These are phyloP conservation scores for Cataglyphis albicans DNA, from an alignment of 2,888 invertebrate genomes.

Conservation along the genomic window DNA sequence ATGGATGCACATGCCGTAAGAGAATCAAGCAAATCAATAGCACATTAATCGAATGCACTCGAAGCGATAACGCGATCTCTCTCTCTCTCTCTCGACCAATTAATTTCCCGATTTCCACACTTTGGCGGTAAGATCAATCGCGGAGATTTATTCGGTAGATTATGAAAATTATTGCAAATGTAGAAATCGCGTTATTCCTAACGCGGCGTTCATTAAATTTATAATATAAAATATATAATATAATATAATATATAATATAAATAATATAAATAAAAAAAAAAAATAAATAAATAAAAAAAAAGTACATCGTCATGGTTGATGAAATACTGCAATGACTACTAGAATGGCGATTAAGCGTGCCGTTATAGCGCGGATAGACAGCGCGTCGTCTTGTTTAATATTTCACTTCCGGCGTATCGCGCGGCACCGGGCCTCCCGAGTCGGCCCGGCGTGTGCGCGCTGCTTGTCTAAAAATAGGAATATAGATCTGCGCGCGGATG, in stretches of 20 bases:
- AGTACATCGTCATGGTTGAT: not conserved
- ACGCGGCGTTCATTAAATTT: too few species aligned
- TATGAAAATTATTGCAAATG: not conserved
- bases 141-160: not conserved
- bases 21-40: slow-evolving; percentile 53
- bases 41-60: slow-evolving; percentile 41
- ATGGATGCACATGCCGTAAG: slow-evolving; percentile 42
- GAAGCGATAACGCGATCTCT: slow-evolving; percentile 5
- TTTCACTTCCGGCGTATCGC: slow-evolving; percentile 37
- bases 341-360: not conserved
- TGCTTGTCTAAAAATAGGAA: slow-evolving; percentile 49
- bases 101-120: slow-evolving; percentile 26
- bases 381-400: slow-evolving; percentile 36
- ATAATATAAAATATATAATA: not conserved
- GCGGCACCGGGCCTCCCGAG: slow-evolving; percentile 21
- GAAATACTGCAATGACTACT: not conserved
- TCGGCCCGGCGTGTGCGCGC: slow-evolving; percentile 19
- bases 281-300: not conserved
- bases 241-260: too few species aligned
- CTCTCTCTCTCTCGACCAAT: not conserved
- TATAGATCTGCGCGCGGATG: slow-evolving; percentile 30
- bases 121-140: not conserved
- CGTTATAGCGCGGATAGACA: slow-evolving; percentile 1
- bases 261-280: not conserved
- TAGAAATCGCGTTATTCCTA: not conserved